A percentile compares a stretch with the other conserved stretches of the same genome.
These are phyloP conservation scores for Drosophila paracracens DNA, from an alignment of 2,888 invertebrate species.

Conservation along the genomic window DNA sequence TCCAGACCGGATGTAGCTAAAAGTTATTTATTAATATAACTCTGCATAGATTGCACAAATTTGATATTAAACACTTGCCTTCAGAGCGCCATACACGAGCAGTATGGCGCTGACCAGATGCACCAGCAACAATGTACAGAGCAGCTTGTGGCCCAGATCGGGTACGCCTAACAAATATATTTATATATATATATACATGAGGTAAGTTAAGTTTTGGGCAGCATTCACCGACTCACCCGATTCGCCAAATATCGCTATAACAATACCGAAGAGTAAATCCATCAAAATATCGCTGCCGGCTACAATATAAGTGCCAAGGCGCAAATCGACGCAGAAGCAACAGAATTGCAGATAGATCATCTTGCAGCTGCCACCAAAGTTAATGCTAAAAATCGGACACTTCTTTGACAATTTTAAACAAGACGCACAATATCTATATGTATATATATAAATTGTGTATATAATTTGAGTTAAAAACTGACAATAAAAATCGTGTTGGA, in stretches of 20 bases:
- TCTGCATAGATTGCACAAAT: not conserved
- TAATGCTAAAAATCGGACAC: not conserved
- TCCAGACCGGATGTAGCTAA: conserved; percentile 38
- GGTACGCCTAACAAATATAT: conserved; percentile 48
- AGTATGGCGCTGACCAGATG: conserved; percentile 40
- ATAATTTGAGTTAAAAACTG: conserved; percentile 19
- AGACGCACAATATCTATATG: not conserved
- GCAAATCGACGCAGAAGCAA: conserved; percentile 62
- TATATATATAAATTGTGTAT: conserved; percentile 10
- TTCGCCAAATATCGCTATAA: conserved; percentile 57
- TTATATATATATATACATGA: not conserved
- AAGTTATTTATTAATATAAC: not conserved
- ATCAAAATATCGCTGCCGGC: conserved; percentile 45
- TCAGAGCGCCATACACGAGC: conserved; percentile 39
- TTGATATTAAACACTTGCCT: conserved; percentile 26
- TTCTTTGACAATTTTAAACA: not conserved
- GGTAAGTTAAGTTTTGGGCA: not conserved
- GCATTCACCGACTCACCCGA: conserved; percentile 45
- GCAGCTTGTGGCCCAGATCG: conserved; percentile 57
- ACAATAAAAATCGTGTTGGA: conserved; percentile 1
- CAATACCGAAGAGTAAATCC: conserved; percentile 38
- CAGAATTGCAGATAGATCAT: conserved; percentile 68
- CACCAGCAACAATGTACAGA: conserved; percentile 47
- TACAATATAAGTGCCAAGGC: conserved; percentile 49
- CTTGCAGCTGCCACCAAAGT: conserved; percentile 1